A percentile compares a stretch with the other conserved stretches of the same genome.
phyloP scores from a whole-genome alignment of 2,888 invertebrate genomes.

The Dynastes maya region DNA sequence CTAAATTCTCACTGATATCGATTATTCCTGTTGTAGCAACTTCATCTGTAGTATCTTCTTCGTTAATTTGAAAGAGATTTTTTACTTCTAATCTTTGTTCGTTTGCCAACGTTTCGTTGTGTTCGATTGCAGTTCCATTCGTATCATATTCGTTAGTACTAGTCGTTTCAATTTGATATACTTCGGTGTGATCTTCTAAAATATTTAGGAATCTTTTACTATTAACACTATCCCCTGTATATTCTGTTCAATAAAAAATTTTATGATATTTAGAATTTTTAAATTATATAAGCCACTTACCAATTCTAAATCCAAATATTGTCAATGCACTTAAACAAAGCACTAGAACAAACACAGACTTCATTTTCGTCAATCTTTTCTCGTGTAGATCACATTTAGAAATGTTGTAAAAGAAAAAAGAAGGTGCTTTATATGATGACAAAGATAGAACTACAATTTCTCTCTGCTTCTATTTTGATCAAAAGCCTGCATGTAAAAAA shows the following conservation, averaged over 20 bases:
- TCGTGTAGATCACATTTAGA: conserved; percentile 22
- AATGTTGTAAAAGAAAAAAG: conserved; percentile 13
- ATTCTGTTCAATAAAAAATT: background rate
- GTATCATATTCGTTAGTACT: background rate
- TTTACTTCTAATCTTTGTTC: background rate
- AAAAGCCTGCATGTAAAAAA: background rate
- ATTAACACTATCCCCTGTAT: background rate
- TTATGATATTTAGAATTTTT: background rate
- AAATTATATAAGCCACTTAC: conserved; percentile 9
- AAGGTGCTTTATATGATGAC: conserved; percentile 34
- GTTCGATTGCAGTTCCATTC: background rate
- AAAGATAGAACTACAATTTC: conserved; percentile 28
- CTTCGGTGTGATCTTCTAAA: background rate
- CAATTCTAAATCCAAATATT: conserved; percentile 8
- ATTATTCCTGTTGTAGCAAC: background rate
- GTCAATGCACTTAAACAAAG: background rate
- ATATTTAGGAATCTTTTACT: background rate
- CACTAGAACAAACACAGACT: background rate
- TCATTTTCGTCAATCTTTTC: conserved; percentile 18
- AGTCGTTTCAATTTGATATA: background rate
- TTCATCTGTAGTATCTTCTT: background rate
- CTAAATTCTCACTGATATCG: conserved; percentile 8
- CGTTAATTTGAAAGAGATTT: background rate
- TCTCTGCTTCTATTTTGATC: background rate
- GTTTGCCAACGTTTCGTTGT: background rate